Evolutionary conservation across 2,888 invertebrate genomes (phyloP).

Genomic region (Eucriotettix oculatus): DNA sequence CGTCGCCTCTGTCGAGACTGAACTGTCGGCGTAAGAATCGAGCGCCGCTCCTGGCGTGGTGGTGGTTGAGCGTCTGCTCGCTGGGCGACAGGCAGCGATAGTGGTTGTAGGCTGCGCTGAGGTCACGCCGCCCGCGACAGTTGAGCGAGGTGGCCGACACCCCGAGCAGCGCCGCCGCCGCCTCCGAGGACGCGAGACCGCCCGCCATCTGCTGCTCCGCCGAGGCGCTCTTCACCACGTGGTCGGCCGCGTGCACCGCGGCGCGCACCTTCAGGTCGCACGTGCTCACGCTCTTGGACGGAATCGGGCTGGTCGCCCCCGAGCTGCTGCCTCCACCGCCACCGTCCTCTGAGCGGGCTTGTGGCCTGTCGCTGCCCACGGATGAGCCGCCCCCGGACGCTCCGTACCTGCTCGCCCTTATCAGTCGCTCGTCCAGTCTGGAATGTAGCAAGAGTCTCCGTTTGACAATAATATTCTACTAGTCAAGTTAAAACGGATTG

Average conservation of each 20-base stretch:
- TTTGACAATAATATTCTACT: no score
- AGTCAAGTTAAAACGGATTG: no score
- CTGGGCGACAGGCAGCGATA: slow-evolving; percentile 55
- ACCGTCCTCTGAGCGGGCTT: neutral
- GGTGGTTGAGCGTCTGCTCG: slow-evolving; percentile 22
- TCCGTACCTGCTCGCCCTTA: slow-evolving; percentile 17
- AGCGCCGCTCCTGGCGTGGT: neutral
- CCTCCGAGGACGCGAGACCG: neutral
- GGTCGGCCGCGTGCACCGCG: slow-evolving; percentile 8
- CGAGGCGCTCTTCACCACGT: slow-evolving; percentile 30
- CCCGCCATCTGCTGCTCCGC: slow-evolving; percentile 24
- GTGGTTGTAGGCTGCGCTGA: slow-evolving; percentile 57
- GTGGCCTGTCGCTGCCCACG: neutral
- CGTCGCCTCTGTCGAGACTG: slow-evolving; percentile 50
- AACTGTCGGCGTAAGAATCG: slow-evolving; percentile 46
- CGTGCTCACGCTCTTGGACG: neutral
- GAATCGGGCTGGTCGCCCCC: neutral
- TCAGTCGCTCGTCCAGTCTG: slow-evolving; percentile 46
- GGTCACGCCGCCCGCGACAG: slow-evolving; percentile 33
- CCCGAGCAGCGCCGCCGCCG: neutral
- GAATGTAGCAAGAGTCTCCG: neutral
- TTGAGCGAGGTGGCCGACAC: slow-evolving; percentile 13
- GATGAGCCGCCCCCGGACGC: neutral
- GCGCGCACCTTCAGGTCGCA: neutral
- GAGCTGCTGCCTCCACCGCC: neutral